Conservation (phyloP, 1,140 invertebrate genomes). For the Drosophila santomea region DNA sequence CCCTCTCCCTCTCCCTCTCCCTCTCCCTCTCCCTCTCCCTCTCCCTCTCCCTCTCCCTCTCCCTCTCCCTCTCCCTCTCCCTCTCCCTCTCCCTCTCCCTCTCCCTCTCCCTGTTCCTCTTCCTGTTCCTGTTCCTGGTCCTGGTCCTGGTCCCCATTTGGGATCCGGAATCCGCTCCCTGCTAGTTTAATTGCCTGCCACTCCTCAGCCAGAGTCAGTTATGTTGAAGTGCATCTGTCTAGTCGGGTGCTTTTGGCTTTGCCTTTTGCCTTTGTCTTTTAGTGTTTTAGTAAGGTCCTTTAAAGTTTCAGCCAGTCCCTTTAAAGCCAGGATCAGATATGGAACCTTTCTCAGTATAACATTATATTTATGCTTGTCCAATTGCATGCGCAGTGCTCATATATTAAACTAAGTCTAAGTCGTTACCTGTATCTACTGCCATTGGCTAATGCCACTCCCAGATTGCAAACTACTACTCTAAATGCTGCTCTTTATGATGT, state of each 20-base stretch:
- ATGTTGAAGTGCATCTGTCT: conserved; percentile 44
- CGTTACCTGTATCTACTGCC: too few species aligned
- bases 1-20: background rate
- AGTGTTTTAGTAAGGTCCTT: conserved; percentile 32
- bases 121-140: background rate
- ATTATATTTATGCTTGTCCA: background rate
- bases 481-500: too few species aligned
- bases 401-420: background rate
- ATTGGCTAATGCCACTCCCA: too few species aligned
- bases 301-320: background rate
- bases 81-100: background rate
- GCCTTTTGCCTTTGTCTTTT: conserved; percentile 32
- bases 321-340: background rate
- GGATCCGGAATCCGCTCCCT: background rate
- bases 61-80: background rate
- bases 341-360: background rate
- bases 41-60: background rate
- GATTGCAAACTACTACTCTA: too few species aligned
- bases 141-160: background rate
- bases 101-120: background rate
- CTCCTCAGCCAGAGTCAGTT: conserved; percentile 9
- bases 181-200: conserved; percentile 30
- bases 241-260: conserved; percentile 28
- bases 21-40: background rate
- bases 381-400: conserved; percentile 6